A percentile compares a stretch with the other conserved stretches of the same genome.
Conservation (phyloP, 2,113 vertebrate genomes). For the Fulmarus glacialis region DNA sequence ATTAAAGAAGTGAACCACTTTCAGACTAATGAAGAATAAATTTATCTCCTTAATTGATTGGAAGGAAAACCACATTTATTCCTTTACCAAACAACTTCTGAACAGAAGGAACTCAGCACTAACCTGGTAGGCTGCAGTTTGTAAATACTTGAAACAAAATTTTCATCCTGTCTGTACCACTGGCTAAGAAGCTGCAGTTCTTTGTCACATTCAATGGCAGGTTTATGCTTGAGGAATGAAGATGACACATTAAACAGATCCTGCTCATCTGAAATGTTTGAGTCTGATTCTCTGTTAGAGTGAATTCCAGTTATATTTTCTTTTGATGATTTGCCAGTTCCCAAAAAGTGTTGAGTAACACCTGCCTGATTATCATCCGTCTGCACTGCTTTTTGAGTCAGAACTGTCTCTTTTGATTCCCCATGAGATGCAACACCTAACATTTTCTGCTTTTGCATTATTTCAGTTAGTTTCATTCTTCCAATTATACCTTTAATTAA, state of each 20-base stretch:
- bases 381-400: neutral
- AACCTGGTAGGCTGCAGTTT: slow-evolving; percentile 68
- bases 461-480: neutral
- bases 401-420: neutral
- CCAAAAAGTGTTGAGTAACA: neutral
- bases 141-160: slow-evolving; percentile 61
- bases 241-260: neutral
- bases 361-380: neutral
- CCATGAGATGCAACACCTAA: neutral
- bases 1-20: neutral
- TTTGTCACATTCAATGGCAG: slow-evolving; percentile 33
- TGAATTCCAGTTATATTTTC: neutral
- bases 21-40: neutral
- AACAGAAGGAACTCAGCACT: neutral
- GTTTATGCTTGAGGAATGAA: neutral
- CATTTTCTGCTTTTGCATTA: slow-evolving; percentile 18
- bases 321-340: neutral
- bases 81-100: neutral
- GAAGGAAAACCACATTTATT: neutral
- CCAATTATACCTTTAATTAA: slow-evolving; percentile 47
- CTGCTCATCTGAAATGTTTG: neutral
- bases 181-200: slow-evolving; percentile 60
- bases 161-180: slow-evolving; percentile 70
- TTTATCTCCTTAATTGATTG: neutral
- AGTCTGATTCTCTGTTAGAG: neutral